A percentile compares a stretch with the other conserved stretches of the same genome.
These are phyloP conservation scores for Cottoperca gobio DNA, from an alignment of 2,797 vertebrate species.

Conservation along the genomic window DNA sequence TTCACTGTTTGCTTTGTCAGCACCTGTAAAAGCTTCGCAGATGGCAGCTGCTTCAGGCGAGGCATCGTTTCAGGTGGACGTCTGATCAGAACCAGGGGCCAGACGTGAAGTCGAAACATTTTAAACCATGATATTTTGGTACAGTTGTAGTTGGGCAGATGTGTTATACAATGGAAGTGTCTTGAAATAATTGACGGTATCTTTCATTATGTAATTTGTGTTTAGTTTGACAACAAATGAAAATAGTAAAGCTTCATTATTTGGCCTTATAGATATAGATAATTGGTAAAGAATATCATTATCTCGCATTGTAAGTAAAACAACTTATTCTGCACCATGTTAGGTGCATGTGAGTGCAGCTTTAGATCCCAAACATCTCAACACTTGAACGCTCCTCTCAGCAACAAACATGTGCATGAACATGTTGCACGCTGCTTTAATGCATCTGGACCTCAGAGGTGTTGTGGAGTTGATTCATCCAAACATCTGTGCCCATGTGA, in stretches of 20 bases:
- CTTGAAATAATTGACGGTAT: background rate
- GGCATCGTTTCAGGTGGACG: conserved; percentile 23
- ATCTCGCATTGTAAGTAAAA: too few relatives aligned
- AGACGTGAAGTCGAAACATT: background rate
- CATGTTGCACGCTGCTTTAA: background rate
- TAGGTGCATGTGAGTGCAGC: background rate
- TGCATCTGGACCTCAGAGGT: background rate
- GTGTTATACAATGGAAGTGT: too few relatives aligned
- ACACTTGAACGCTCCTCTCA: too few relatives aligned
- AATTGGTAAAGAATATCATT: too few relatives aligned
- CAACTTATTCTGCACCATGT: too few relatives aligned
- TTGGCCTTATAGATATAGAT: too few relatives aligned
- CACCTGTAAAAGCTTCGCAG: conserved; percentile 33
- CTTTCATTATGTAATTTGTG: background rate
- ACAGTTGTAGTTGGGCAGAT: background rate
- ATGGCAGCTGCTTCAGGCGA: conserved; percentile 14
- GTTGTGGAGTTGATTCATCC: background rate
- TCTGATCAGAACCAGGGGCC: conserved; percentile 19
- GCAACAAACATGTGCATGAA: background rate
- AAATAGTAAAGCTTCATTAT: background rate
- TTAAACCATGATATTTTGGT: background rate
- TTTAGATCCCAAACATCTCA: background rate
- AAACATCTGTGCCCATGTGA: background rate
- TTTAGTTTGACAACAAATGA: background rate
- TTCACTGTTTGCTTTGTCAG: conserved; percentile 28